Base-by-base conservation (phyloP, 1,140 invertebrate genomes). In the Drosophila insularis region DNA sequence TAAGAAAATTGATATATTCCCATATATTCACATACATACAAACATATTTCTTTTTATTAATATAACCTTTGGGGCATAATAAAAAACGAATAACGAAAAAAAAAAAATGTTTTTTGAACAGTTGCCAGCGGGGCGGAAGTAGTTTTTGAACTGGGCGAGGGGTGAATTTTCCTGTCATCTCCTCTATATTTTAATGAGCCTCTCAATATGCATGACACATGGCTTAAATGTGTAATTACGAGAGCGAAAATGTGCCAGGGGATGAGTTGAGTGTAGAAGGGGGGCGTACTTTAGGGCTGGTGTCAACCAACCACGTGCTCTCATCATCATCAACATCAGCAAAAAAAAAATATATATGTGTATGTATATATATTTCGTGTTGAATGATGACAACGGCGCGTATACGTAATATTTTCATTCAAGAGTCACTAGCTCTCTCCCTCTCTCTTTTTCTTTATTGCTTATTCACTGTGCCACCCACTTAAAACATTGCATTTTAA, bases 121-220 rank as follows among this genome's bases (percentile, higher is more conserved):
- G 19, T 50, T 50, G 43, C 43, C 19, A 50, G 43, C 17, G 43
- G 17, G 8, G 7, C 8, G 17, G 17, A 50, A 50, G 10, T 50
- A 50, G 43, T 50, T 50, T 10, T 8, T 7, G 43, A 21, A 19
- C 32, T 27, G 27, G 43, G 43, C 7, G 43, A 50, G 19, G 14
- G 40, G 17, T 4, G 10, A 21, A 50, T 21, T 11, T 19, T 50
- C 14, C 43, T 37, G 14, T 7, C 43, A 11, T 64, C 63, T 55
- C 50, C 71, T 66, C 71, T 74, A 60, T 21, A 66, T 64, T 84
- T 87, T 89, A 87, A 87, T 87, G 84, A 87, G 84, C 80, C 84
- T 78, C 80, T 87, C 76, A 89, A 87, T 87, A 89, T 87, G 84
- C 84, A 87, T 74, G 80, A 89, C 84, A 87, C 84, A 87, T 46